Percentiles rank a stretch among this genome's conserved stretches.
These are phyloP conservation scores for Glyphotaelius pellucidus DNA, from an alignment of 2,888 invertebrate species.

Conservation along the genomic window DNA sequence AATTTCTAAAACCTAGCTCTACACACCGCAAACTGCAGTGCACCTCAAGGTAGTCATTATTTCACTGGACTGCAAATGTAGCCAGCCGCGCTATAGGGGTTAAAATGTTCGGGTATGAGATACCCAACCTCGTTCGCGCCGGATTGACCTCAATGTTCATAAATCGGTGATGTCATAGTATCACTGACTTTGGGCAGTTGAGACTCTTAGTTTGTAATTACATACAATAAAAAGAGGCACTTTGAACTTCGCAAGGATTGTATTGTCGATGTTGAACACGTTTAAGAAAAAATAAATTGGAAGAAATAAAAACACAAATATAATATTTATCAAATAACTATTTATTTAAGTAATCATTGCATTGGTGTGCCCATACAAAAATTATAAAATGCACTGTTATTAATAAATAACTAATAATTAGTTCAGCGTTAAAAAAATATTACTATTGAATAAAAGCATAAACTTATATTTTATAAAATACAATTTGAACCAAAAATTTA, in stretches of 20 bases:
- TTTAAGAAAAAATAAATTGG: neutral
- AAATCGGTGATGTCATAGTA: neutral
- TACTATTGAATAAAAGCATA: neutral
- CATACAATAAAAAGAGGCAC: neutral
- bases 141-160: neutral
- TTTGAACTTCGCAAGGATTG: neutral
- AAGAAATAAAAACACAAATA: neutral
- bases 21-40: too few relatives aligned
- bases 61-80: too few relatives aligned
- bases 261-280: neutral
- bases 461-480: neutral
- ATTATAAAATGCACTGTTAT: slow-evolving; percentile 8
- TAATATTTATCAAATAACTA: neutral
- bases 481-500: neutral
- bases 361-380: slow-evolving; percentile 12
- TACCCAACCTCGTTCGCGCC: too few relatives aligned
- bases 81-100: too few relatives aligned
- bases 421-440: neutral
- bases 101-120: too few relatives aligned
- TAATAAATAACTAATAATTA: neutral
- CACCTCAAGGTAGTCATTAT: too few relatives aligned
- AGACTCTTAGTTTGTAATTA: too few relatives aligned
- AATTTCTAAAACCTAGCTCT: too few relatives aligned
- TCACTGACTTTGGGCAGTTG: neutral
- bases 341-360: slow-evolving; percentile 3